Evolutionary conservation across 2,888 invertebrate genomes (phyloP).

Genomic region (Mythimna lalbum): DNA sequence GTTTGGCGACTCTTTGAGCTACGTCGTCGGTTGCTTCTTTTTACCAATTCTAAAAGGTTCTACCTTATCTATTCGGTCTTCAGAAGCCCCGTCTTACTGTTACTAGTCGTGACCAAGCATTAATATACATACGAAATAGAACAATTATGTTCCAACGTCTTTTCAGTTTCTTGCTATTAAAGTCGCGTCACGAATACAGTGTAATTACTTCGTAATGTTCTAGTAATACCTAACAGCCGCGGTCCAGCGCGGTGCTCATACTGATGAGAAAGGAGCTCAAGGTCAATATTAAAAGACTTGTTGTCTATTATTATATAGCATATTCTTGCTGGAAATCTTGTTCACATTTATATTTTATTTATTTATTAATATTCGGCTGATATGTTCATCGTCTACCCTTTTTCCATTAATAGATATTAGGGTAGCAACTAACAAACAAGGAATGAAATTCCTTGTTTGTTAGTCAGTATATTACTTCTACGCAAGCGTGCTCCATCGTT

Average conservation of each 20-base stretch:
- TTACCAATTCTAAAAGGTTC: too few species aligned
- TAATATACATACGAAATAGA: conserved; percentile 1
- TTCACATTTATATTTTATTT: neutral
- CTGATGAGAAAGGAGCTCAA: conserved; percentile 26
- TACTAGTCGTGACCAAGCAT: neutral
- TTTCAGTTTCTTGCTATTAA: conserved; percentile 21
- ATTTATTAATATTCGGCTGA: neutral
- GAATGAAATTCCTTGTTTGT: too few species aligned
- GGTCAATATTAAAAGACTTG: conserved; percentile 8
- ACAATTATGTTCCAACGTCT: conserved; percentile 21
- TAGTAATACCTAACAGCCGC: conserved; percentile 21
- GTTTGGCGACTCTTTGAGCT: too few species aligned
- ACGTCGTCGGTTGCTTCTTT: too few species aligned
- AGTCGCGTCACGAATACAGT: conserved; percentile 33
- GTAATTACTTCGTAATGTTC: conserved; percentile 49
- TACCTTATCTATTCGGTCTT: too few species aligned
- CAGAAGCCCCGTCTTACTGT: neutral
- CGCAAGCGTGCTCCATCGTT: too few species aligned
- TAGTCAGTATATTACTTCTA: too few species aligned
- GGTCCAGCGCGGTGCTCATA: conserved; percentile 22
- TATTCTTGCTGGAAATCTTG: neutral
- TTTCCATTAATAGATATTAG: too few species aligned
- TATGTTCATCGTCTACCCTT: neutral
- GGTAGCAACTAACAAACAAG: too few species aligned
- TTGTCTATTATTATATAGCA: conserved; percentile 3